A percentile compares a stretch with the other conserved stretches of the same genome.
These are phyloP conservation scores for Griposia aprilina DNA, from an alignment of 2,888 invertebrate genomes.

Conservation along the genomic window DNA sequence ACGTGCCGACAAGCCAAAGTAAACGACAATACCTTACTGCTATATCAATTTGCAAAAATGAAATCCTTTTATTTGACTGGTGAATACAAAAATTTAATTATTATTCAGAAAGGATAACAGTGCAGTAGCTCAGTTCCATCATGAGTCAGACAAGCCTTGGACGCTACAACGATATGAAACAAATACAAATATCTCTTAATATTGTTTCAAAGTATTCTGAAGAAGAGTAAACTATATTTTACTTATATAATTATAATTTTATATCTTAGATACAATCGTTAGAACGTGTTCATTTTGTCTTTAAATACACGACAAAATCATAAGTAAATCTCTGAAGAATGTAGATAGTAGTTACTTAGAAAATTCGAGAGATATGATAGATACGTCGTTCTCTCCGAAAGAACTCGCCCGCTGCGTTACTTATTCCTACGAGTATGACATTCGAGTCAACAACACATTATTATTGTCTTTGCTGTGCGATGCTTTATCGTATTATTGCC, in stretches of 20 bases:
- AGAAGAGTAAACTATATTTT: conserved; percentile 4
- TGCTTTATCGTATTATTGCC: conserved; percentile 42
- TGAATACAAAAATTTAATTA: conserved; percentile 62
- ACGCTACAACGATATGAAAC: conserved; percentile 21
- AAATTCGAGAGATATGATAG: conserved; percentile 22
- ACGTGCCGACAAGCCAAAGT: conserved; percentile 16
- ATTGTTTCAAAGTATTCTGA: not conserved
- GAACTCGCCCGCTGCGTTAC: conserved; percentile 55
- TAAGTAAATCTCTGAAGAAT: conserved; percentile 2
- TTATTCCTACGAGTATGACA: conserved; percentile 58
- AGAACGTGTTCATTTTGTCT: not conserved
- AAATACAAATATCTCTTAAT: conserved; percentile 4
- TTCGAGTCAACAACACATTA: conserved; percentile 55
- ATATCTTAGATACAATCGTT: not conserved
- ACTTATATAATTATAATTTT: not conserved
- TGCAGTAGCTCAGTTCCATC: conserved; percentile 27
- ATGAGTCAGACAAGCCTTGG: conserved; percentile 42
- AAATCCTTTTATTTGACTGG: conserved; percentile 59
- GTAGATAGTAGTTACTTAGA: not conserved
- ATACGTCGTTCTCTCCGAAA: conserved; percentile 28
- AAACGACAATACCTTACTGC: conserved; percentile 36
- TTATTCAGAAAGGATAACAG: conserved; percentile 63
- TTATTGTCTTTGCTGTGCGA: conserved; percentile 48
- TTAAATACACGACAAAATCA: not conserved
- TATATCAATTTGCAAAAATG: conserved; percentile 58